Conservation (phyloP, 2,113 vertebrate genomes). For the Carassius auratus region DNA sequence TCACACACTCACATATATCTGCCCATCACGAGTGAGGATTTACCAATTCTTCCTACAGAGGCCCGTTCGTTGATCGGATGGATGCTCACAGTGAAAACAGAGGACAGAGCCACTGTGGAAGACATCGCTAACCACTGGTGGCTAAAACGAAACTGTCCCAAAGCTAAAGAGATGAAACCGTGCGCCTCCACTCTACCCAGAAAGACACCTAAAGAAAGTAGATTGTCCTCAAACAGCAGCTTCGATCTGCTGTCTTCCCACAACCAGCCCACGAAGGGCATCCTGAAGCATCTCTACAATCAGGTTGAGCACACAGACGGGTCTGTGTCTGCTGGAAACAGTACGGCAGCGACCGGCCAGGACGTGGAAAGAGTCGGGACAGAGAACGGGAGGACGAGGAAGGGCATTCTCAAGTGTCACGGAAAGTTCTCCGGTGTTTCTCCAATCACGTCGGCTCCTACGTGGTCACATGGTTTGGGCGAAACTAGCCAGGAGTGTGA, state of each 20-base stretch:
- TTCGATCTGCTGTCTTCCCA: not conserved
- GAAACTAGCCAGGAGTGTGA: not conserved
- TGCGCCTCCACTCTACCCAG: not conserved
- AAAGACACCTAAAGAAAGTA: constrained; percentile 20
- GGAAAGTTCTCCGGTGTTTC: constrained; percentile 71
- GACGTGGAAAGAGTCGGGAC: constrained; percentile 59
- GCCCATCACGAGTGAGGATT: not conserved
- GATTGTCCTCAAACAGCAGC: not conserved
- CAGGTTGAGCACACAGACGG: constrained; percentile 63
- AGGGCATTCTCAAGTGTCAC: constrained; percentile 79
- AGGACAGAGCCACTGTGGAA: constrained; percentile 78
- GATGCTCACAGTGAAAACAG: constrained; percentile 73
- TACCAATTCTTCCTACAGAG: constrained; percentile 62
- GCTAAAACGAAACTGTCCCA: constrained; percentile 77
- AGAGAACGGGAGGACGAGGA: constrained; percentile 69
- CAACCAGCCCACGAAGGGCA: constrained; percentile 68
- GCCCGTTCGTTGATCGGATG: constrained; percentile 79
- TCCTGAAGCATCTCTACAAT: constrained; percentile 75
- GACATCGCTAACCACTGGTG: constrained; percentile 82
- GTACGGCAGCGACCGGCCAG: constrained; percentile 38
- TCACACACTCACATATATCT: not conserved
- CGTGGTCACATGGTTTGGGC: constrained; percentile 2
- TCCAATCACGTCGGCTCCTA: not conserved
- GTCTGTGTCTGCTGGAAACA: constrained; percentile 51
- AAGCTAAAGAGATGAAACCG: constrained; percentile 45